These are phyloP conservation scores for Clistopyga incitator DNA, from an alignment of 2,888 invertebrate species.

Conservation along the genomic window DNA sequence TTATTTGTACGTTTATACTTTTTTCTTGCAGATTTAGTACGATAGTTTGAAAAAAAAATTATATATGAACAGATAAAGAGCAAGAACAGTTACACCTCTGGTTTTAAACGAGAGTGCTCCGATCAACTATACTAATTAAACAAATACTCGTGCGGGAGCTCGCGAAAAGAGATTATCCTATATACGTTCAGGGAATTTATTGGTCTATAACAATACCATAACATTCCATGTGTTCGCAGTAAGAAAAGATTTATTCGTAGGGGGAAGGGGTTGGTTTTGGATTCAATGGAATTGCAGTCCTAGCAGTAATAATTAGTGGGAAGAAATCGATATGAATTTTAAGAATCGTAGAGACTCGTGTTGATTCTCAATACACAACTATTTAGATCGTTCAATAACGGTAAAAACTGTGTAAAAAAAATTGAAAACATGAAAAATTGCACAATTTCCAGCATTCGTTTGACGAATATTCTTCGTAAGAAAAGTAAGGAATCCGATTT, in stretches of 20 bases:
- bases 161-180: background rate
- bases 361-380: background rate
- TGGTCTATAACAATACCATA: conserved; percentile 9
- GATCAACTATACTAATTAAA: background rate
- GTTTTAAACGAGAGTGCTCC: background rate
- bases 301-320: background rate
- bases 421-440: background rate
- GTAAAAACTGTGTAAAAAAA: background rate
- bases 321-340: background rate
- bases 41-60: no score
- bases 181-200: background rate
- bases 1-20: no score
- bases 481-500: background rate
- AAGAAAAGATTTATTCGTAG: background rate
- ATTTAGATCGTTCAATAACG: background rate
- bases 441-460: background rate
- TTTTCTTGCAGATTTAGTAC: no score
- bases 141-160: conserved; percentile 22
- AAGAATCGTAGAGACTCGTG: background rate
- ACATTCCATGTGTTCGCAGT: conserved; percentile 41
- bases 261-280: background rate
- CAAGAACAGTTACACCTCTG: no score
- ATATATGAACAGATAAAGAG: no score
- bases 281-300: background rate
- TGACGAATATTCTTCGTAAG: background rate